Evolutionary conservation across 2,888 invertebrate species (phyloP), one percentile per base, ranked within the genome.

Genomic region (Antheraea yamamai): DNA sequence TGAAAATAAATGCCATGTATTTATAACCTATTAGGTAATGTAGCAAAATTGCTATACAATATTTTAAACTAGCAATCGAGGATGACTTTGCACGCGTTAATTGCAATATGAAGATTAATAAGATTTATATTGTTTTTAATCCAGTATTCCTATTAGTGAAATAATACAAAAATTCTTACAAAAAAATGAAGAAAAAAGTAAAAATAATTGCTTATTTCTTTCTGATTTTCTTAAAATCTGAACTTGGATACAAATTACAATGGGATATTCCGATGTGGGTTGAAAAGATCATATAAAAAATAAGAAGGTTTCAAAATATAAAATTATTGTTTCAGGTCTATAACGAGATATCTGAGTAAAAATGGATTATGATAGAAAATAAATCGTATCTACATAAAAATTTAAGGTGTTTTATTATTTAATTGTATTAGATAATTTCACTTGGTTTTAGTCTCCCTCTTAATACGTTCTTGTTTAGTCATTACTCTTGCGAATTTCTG

Each of bases 391-490:
- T 61, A 20, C 0, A 12, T 12, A 6, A 26, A 12, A 26, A 64
- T 26, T 18, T 16, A 23, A 26, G 1, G 30, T 12, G 26, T 66
- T 26, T 30, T 66, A 26, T 66, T 66, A 30, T 10, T 55, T 66
- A 35, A 35, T 20, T 23, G 4, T 1, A 47, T 47, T 72, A 55
- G 68, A 52, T 73, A 61, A 71, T 4, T 16, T 72, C n/a, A 55
- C 76, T 78, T 79, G 75, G 76, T 78, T 79, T 74, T 70, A 30
- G 39, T 20, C 70, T 58, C 70, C 39, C 30, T 70, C n/a, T 74
- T 71, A 58, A 23, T 0, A 70, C 30, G 58, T n/a, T 71, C 71
- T 7, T 23, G 35, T 52, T 26, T 30, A 55, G 23, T 23, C 16
- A 35, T 74, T 23, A 39, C n/a, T 70, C 20, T 39, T 70, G n/a